Evolutionary conservation across 2,797 vertebrate genomes (phyloP).

Genomic region (Rhinella marina): DNA sequence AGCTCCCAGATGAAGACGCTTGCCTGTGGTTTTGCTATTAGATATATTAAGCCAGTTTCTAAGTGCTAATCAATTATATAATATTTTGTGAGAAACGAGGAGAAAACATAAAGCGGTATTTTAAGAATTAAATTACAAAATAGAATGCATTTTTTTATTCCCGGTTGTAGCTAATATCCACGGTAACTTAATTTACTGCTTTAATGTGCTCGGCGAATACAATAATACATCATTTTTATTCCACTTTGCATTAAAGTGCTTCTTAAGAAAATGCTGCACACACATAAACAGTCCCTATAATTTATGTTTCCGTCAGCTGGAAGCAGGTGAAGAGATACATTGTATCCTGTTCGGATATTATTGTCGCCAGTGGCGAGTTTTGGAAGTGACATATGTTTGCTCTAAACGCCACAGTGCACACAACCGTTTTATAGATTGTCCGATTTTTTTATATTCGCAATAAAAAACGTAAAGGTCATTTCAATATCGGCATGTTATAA

Average conservation of each 20-base stretch:
- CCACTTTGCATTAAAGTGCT: slow-evolving; percentile 55
- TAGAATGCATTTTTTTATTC: slow-evolving; percentile 40
- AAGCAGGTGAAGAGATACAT: slow-evolving; percentile 43
- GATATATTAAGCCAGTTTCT: slow-evolving; percentile 19
- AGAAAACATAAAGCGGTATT: slow-evolving; percentile 44
- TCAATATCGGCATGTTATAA: slow-evolving; percentile 1
- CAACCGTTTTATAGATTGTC: background rate
- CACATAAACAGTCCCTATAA: slow-evolving; percentile 46
- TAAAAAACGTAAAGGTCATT: background rate
- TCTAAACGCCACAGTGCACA: background rate
- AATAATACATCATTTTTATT: slow-evolving; percentile 57
- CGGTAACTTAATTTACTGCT: slow-evolving; percentile 54
- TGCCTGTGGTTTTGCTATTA: slow-evolving; percentile 7
- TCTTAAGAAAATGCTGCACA: slow-evolving; percentile 51
- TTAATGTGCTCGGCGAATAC: slow-evolving; percentile 54
- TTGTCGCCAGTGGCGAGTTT: slow-evolving; percentile 24
- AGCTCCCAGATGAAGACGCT: slow-evolving; percentile 1
- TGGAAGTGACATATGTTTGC: slow-evolving; percentile 2
- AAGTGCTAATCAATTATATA: slow-evolving; percentile 42
- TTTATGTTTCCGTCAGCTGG: slow-evolving; percentile 38
- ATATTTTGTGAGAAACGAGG: slow-evolving; percentile 36
- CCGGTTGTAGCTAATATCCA: slow-evolving; percentile 48
- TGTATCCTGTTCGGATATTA: slow-evolving; percentile 22
- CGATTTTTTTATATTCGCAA: background rate
- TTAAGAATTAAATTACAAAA: slow-evolving; percentile 45